These are phyloP conservation scores for Rhopalosiphum padi DNA, from an alignment of 1,140 invertebrate species.

Conservation along the genomic window DNA sequence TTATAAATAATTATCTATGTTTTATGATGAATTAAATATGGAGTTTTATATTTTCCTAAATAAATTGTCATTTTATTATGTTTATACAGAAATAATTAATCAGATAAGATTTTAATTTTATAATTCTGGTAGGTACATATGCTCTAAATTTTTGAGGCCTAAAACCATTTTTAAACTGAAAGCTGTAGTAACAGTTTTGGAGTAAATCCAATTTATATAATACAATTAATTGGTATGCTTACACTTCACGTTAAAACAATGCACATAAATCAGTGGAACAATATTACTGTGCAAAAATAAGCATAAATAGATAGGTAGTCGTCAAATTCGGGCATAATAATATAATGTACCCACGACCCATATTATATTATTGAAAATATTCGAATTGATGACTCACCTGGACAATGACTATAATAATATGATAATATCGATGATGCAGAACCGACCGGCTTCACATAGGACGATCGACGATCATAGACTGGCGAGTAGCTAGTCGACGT, in stretches of 20 bases:
- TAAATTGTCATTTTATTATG: neutral
- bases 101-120: neutral
- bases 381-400: slow-evolving; percentile 39
- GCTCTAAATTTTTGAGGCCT: neutral
- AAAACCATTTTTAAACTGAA: neutral
- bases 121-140: no score
- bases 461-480: neutral
- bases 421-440: neutral
- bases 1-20: neutral
- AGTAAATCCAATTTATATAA: neutral
- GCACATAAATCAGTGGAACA: neutral
- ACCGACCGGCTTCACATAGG: neutral
- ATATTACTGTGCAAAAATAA: neutral
- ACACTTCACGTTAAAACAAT: no score
- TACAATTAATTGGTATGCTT: neutral
- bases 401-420: neutral
- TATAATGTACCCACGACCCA: neutral
- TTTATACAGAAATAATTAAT: neutral
- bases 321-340: neutral
- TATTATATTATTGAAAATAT: neutral
- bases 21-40: neutral
- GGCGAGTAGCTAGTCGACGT: neutral
- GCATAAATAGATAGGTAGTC: neutral
- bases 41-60: neutral
- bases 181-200: neutral